Evolutionary conservation across 2,113 vertebrate species (phyloP), one percentile per base, ranked within the genome.

Genomic region (Uria aalge): DNA sequence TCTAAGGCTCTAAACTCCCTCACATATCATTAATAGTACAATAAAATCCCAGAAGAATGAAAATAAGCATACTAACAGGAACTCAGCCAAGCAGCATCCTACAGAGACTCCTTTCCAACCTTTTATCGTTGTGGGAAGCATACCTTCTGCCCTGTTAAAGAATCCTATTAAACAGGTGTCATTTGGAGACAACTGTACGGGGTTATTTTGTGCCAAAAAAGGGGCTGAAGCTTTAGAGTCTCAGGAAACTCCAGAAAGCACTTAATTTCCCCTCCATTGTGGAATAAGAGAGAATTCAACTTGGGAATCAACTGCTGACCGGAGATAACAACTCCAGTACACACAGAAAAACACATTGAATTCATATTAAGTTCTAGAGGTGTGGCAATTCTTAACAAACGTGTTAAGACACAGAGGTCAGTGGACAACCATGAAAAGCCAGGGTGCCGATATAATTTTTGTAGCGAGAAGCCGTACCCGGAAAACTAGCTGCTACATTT

Each of bases 41-140:
- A 56, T 72, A 79, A 92, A 96, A 92, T 82, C 89, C 91, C 88
- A 85, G 69, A 89, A 92, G 91, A 85, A 91, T 83, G n/a, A 95
- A 96, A 95, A 95, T 88, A 94, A 89, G 75, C 73, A 67, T 72
- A 89, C 19, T 27, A 85, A 50, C 34, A 95, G 94, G 80, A 96
- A 91, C 84, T 57, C 84, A 92, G 94, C 86, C 92, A 97, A 94
- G 41, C 29, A 94, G 53, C 69, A 75, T 87, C 38, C 80, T 94
- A 89, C 79, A 72, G 83, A 94, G 83, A 92, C 77, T 91, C 69
- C 27, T 91, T 94, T 78, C 74, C 77, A 92, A 75, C 62, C 80
- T 92, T 85, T 95, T 89, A 90, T 82, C 17, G 0, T 82, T 76
- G 83, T 88, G 83, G 80, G 92, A 94, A 95, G 78, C 56, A 92